These are phyloP conservation scores for Hipparchia semele DNA, from an alignment of 2,888 invertebrate genomes.

Conservation along the genomic window DNA sequence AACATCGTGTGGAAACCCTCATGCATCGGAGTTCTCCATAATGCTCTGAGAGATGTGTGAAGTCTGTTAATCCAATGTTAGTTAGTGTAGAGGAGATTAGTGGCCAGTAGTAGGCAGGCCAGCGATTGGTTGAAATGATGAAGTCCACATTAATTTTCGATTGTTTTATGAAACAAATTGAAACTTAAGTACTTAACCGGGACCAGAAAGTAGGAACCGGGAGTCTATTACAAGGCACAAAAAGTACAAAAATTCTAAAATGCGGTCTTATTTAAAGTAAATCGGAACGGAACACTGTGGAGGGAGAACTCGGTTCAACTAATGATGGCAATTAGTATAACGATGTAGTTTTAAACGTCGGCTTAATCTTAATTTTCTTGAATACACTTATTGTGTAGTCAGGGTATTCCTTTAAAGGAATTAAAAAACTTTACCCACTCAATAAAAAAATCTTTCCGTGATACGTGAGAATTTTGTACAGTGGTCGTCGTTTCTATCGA, in stretches of 20 bases:
- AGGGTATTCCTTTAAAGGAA: too few relatives aligned
- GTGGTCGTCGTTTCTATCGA: too few relatives aligned
- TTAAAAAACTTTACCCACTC: background rate
- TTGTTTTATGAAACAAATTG: background rate
- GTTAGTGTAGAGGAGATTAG: too few relatives aligned
- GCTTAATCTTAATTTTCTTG: slow-evolving; percentile 29
- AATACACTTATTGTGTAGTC: slow-evolving; percentile 12
- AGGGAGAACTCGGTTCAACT: slow-evolving; percentile 31
- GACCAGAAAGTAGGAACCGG: background rate
- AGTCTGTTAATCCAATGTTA: too few relatives aligned
- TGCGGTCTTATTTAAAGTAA: slow-evolving; percentile 19
- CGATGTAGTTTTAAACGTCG: slow-evolving; percentile 32
- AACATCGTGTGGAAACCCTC: too few relatives aligned
- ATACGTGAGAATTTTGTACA: too few relatives aligned
- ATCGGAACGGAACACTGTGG: slow-evolving; percentile 20
- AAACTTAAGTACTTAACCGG: background rate
- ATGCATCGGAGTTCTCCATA: too few relatives aligned
- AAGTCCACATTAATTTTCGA: too few relatives aligned
- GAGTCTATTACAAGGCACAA: slow-evolving; percentile 10
- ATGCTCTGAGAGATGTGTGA: too few relatives aligned
- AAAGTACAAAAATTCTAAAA: slow-evolving; percentile 10
- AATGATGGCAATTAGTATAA: slow-evolving; percentile 40
- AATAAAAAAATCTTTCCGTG: background rate
- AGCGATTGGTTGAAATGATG: too few relatives aligned
- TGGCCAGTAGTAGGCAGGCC: too few relatives aligned